Evolutionary conservation across 2,797 vertebrate genomes (phyloP), one percentile per base, ranked within the genome.

Genomic region (Ctenosaura bakeri): DNA sequence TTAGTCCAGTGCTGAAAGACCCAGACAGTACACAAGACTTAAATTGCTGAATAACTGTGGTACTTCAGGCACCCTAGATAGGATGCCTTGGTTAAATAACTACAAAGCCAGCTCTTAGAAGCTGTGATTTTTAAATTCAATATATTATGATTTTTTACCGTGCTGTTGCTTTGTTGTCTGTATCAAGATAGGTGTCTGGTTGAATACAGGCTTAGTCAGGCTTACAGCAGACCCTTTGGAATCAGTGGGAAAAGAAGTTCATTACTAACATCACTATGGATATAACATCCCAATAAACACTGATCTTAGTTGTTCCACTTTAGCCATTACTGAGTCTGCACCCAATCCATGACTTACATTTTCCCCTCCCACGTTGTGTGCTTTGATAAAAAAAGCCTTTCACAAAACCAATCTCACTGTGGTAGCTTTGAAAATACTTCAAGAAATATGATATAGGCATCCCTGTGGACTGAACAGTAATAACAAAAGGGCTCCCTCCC

Each of bases 381-480:
- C 7, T 74, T 88, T 9, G 1, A 24, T 74, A 32, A 88, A 52
- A 86, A 12, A 20, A 46, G 6, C 16, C 52, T 14, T 78, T 80
- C 85, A 84, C 1, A 24, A 89, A 74, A 76, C 24, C 77, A 64
- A 4, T 42, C 10, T 35, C 50, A 71, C 38, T 73, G 29, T 52
- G 4, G 4, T 32, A 85, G 29, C 54, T 4, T 69, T 78, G 16
- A 69, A 76, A 79, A 50, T 50, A 42, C 80, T 64, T 50, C 42
- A 78, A 52, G n/a, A 71, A 85, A 64, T 74, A 32, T 22, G 26
- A 56, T 62, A 78, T 50, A 77, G 78, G 66, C 76, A 88, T 38
- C 35, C 32, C 38, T 59, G 1, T 56, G 56, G 38, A 38, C 32
- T 77, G 46, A 86, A 32, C 8, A 82, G 26, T 29, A 78, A 50